Evolutionary conservation across 2,797 vertebrate species (phyloP), one percentile per base, ranked within the genome.

Genomic region (Hydrocynus forskahlii): DNA sequence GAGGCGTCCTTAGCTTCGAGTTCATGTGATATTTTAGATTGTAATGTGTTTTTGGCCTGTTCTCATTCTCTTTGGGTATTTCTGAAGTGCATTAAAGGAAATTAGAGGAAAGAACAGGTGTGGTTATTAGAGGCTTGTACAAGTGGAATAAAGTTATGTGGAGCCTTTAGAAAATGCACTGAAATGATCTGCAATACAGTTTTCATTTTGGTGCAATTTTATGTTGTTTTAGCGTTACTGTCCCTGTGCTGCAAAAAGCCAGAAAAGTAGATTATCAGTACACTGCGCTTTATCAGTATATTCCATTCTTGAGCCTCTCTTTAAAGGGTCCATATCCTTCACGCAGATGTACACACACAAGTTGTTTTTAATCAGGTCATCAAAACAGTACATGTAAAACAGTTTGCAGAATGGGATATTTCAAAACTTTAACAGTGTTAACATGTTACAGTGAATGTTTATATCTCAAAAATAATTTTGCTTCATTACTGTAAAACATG

Each of bases 1-100:
- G 25, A 76, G 25, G 50, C 63, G 73, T 81, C 43, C 40, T 62
- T 81, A 69, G 45, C 57, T 81, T 23, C 68, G 40, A 16, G 66
- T 50, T 12, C 60, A 5, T 10, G 45, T 29, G 12, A 25, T 62
- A 52, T 69, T 70, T 62, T 52, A 23, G 6, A 38, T 59, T 69
- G 21, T 12, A n/a, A 5, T 45, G 14, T 4, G n/a, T 57, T 40
- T 0, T 16, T 35, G 25, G 55, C 23, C 43, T 25, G 21, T 10
- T 4, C 23, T 54, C 7, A 14, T 29, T 35, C 48, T 55, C 19
- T 38, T 35, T 29, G 60, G 13, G 1, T 17, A 35, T 35, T 64
- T 64, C 14, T 59, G 8, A n/a, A n/a, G 54, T 2, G 54, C 19
- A 23, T 59, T 23, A 59, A 21, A 19, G 35, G 16, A 16, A 9